phyloP scores from a whole-genome alignment of 1,140 invertebrate genomes.

The Mactra quadrangularis region DNA sequence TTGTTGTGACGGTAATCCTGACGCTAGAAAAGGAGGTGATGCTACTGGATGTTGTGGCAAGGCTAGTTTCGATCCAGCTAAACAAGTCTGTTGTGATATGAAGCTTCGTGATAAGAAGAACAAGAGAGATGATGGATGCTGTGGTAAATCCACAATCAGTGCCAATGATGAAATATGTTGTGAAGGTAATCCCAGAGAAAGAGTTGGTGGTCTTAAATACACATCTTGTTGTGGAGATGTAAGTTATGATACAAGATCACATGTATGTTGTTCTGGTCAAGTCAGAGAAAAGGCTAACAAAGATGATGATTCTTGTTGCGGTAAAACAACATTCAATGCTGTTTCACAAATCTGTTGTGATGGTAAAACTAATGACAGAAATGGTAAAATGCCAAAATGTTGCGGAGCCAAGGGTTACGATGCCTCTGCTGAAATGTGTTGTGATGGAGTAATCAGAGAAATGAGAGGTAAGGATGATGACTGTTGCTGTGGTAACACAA shows the following conservation, averaged over 20 bases:
- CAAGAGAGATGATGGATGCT: constrained; percentile 42
- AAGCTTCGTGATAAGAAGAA: constrained; percentile 38
- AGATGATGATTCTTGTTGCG: constrained; percentile 55
- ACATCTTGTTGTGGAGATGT: constrained; percentile 53
- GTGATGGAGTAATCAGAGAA: constrained; percentile 22
- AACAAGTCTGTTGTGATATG: constrained; percentile 51
- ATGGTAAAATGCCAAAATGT: constrained; percentile 52
- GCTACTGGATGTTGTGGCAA: constrained; percentile 48
- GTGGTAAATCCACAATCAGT: constrained; percentile 45
- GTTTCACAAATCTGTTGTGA: constrained; percentile 46
- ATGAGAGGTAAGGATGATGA: constrained; percentile 43
- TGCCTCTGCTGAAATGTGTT: constrained; percentile 42
- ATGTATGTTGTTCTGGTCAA: constrained; percentile 37
- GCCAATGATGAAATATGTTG: constrained; percentile 55
- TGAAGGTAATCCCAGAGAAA: constrained; percentile 49
- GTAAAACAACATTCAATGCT: constrained; percentile 48
- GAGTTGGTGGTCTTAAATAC: constrained; percentile 39
- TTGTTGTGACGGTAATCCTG: constrained; percentile 56
- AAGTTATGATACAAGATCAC: constrained; percentile 43
- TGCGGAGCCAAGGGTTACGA: constrained; percentile 47
- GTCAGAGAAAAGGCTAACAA: constrained; percentile 32
- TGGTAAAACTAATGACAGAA: constrained; percentile 9
- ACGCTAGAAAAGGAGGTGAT: constrained; percentile 19
- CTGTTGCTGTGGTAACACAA: constrained; percentile 59
- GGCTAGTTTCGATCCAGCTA: constrained; percentile 39